Evolutionary conservation across 2,113 vertebrate species (phyloP), one percentile per base, ranked within the genome.

Genomic region (Orthonyx spaldingii): DNA sequence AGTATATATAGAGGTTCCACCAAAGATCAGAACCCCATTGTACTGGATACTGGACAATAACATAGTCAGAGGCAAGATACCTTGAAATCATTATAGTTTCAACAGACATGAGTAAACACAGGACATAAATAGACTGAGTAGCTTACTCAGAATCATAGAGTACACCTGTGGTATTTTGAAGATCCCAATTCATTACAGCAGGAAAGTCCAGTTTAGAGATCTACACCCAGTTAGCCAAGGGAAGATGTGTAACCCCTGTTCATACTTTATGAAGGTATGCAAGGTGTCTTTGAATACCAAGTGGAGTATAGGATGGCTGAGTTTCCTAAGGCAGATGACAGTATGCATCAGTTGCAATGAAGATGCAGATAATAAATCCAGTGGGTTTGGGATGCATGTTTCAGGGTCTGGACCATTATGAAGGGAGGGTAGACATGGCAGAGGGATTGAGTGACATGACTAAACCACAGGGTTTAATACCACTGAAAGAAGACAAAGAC

Each of bases 301-400:
- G 11, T 28, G 13, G 10, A 66, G 11, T 28, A 42, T 2, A 19
- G 32, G 14, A 44, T 26, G 16, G 6, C 37, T 74, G 46, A 78
- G 9, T 5, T 65, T 70, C 20, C 23, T 22, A 41, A 22, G 23
- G 18, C 32, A 80, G 41, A 8, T 11, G 9, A 17, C 11, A 59
- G 39, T 7, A 22, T 18, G 13, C 1, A 1, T 15, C 41, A 57
- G 9, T 16, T 52, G 5, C 10, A 49, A 15, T 37, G 50, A 83
- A 88, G 15, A 6, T 28, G 42, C 8, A n/a, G 32, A 27, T 35
- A 57, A 49, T 33, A 55, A 68, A 32, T 37, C 6, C 53, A 21
- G 30, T 5, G 2, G 2, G 1, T 55, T 75, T 28, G 3, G 13
- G 18, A 42, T 19, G 30, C 3, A 4, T 6, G 2, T 74, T 75